Conservation (phyloP, 2,888 invertebrate species). For the Callinectes sapidus region DNA sequence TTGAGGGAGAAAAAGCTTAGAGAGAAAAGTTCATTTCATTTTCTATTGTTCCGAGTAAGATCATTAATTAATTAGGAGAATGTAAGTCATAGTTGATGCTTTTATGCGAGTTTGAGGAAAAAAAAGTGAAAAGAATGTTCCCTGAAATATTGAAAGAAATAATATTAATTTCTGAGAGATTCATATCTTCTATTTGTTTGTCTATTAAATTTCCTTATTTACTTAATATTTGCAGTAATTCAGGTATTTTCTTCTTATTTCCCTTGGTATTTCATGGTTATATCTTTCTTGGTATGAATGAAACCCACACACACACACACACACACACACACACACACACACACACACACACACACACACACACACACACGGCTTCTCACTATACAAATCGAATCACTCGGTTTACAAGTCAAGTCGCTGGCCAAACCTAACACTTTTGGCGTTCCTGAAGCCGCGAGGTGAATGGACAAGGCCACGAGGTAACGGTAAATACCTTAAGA, state of each 20-base stretch:
- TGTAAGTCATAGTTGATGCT: neutral
- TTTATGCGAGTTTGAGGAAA: neutral
- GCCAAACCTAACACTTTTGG: neutral
- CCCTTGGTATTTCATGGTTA: neutral
- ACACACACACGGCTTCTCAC: too few species aligned
- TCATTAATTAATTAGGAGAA: neutral
- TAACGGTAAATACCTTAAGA: neutral
- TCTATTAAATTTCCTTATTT: neutral
- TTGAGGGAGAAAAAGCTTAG: neutral
- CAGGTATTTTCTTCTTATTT: neutral
- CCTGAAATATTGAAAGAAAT: neutral
- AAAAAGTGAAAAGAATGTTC: neutral
- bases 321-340: too few species aligned
- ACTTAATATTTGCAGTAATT: neutral
- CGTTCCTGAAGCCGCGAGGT: neutral
- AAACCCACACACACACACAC: too few species aligned
- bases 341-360: too few species aligned
- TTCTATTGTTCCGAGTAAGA: neutral
- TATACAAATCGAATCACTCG: neutral
- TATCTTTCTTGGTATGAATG: neutral
- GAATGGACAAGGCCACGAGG: neutral
- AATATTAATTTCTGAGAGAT: neutral
- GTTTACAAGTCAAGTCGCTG: neutral
- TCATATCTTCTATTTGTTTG: neutral
- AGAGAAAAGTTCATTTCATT: neutral